Conservation (phyloP, 2,888 invertebrate genomes). For the Sylvicola cinctus region DNA sequence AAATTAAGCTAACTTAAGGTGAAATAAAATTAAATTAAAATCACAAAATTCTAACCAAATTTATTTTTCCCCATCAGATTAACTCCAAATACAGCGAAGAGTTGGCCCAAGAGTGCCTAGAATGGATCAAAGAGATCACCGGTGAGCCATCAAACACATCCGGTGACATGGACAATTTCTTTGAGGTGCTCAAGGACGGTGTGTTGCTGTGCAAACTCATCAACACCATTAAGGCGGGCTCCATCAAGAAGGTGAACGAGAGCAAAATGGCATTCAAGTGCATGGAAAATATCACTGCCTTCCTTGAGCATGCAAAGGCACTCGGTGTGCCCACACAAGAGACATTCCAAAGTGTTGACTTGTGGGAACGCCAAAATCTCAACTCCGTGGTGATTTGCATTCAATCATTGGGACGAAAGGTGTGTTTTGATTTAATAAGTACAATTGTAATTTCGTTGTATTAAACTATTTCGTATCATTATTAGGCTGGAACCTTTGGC, state of each 20-base stretch:
- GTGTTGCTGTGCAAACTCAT: constrained; percentile 74
- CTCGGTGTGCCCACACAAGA: constrained; percentile 87
- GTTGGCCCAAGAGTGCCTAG: constrained; percentile 74
- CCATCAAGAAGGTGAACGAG: constrained; percentile 81
- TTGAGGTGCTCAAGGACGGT: constrained; percentile 78
- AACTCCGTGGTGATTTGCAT: constrained; percentile 90
- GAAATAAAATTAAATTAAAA: no score
- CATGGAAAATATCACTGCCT: constrained; percentile 97
- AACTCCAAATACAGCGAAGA: constrained; percentile 95
- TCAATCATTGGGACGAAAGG: constrained; percentile 88
- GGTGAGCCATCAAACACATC: constrained; percentile 68
- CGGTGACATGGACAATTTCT: constrained; percentile 88
- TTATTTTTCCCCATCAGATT: constrained; percentile 42
- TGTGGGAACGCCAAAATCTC: constrained; percentile 92
- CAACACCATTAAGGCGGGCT: constrained; percentile 66
- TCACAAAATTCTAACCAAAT: not conserved
- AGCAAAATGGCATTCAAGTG: constrained; percentile 89
- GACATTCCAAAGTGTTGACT: constrained; percentile 91
- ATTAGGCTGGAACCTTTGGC: constrained; percentile 57
- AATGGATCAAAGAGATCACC: constrained; percentile 78
- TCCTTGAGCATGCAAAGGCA: constrained; percentile 61
- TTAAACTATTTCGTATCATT: constrained; percentile 1
- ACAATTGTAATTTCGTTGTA: constrained; percentile 5
- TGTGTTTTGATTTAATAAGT: constrained; percentile 20
- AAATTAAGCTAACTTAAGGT: no score